Conservation (phyloP, 2,797 vertebrate species). For the Delichon dasypus region DNA sequence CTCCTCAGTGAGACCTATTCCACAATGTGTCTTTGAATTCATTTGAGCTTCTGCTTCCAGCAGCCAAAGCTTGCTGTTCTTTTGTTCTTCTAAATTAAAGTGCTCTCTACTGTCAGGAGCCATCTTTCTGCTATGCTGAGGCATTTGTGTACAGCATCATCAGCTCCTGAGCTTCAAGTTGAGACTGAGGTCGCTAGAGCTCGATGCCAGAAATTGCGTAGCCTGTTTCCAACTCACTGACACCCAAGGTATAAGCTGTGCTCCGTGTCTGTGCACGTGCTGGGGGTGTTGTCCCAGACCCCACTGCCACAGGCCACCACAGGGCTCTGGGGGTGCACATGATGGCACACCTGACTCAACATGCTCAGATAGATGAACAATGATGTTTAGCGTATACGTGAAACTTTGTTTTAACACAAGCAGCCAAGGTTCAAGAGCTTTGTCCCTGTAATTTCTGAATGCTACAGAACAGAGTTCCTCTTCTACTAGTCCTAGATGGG, state of each 20-base stretch:
- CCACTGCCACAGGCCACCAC: accelerated
- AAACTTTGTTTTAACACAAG: background rate
- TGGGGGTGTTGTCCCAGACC: background rate
- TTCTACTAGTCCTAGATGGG: too few species aligned
- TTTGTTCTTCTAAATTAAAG: background rate
- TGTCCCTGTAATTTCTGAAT: background rate
- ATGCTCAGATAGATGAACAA: background rate
- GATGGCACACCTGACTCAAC: background rate
- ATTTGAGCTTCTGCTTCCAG: background rate
- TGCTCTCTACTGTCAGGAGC: background rate
- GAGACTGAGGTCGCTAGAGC: background rate
- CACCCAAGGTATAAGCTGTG: accelerated
- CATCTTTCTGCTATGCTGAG: background rate
- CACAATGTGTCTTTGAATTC: background rate
- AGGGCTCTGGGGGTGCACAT: accelerated
- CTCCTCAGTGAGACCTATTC: background rate
- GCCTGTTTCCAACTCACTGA: background rate
- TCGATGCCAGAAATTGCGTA: accelerated
- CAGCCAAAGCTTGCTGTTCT: background rate
- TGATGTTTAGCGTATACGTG: accelerated
- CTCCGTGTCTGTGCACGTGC: accelerated
- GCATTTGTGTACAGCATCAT: background rate
- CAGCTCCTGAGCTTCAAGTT: background rate
- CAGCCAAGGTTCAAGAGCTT: background rate
- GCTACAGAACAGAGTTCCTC: background rate